Percentiles rank a stretch among this genome's conserved stretches.
Conservation (phyloP, 2,113 vertebrate genomes). For the Silurus asotus region DNA sequence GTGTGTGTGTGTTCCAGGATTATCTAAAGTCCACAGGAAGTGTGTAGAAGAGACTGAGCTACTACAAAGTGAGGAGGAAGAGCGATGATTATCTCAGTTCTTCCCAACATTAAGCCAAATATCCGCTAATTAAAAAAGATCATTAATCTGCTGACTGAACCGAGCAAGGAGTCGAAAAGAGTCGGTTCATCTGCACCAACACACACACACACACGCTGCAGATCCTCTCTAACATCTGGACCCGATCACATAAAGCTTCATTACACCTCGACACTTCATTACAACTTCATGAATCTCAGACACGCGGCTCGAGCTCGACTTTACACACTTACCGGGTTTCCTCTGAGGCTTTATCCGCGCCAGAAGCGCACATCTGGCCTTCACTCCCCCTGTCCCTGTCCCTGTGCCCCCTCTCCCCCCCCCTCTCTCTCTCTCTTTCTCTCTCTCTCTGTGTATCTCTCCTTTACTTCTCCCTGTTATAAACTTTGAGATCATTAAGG, state of each 20-base stretch:
- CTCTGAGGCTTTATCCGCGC: neutral
- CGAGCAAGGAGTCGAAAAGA: neutral
- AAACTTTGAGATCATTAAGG: neutral
- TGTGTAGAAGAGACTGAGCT: no score
- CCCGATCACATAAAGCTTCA: neutral
- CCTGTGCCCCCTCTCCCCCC: neutral
- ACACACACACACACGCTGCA: neutral
- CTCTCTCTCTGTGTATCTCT: neutral
- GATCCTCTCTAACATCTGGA: neutral
- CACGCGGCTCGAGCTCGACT: neutral
- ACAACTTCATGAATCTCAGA: neutral
- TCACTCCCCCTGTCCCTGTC: neutral
- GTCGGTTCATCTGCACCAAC: neutral
- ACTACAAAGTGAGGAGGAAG: no score
- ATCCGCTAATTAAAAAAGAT: no score
- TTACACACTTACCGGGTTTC: slow-evolving; percentile 10
- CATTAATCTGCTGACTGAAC: no score
- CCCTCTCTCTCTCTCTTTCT: no score
- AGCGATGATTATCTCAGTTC: no score
- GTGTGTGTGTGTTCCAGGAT: no score
- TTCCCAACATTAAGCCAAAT: no score
- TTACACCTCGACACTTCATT: neutral
- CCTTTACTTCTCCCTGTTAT: neutral
- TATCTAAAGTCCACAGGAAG: no score
- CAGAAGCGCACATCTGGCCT: slow-evolving; percentile 20